Conservation (phyloP, 2,113 vertebrate genomes). For the Gadus chalcogrammus region DNA sequence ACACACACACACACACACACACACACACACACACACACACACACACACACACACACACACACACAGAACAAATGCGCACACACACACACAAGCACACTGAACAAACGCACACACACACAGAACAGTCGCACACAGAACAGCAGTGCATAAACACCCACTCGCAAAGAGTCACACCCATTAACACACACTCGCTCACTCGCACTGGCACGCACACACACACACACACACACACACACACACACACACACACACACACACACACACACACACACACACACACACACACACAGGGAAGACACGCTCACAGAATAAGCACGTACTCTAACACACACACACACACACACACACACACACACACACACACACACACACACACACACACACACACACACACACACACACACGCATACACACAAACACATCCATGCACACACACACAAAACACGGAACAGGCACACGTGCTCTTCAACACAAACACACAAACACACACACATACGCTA, state of each 20-base stretch:
- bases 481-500: no score
- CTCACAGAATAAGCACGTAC: no score
- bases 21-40: conserved; percentile 2
- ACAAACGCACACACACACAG: conserved; percentile 7
- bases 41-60: conserved; percentile 14
- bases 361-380: not conserved
- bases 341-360: not conserved
- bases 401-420: no score
- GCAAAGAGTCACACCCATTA: no score
- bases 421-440: no score
- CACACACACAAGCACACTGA: conserved; percentile 20
- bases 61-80: not conserved
- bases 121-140: not conserved
- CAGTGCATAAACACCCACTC: not conserved
- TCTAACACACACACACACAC: not conserved
- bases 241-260: no score
- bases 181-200: no score
- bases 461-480: not conserved
- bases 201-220: no score
- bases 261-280: no score
- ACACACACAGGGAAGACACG: no score
- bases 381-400: not conserved
- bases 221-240: no score
- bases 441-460: no score
- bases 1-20: conserved; percentile 4